Conservation (phyloP, 2,888 invertebrate genomes). For the Hoplodrina blanda region DNA sequence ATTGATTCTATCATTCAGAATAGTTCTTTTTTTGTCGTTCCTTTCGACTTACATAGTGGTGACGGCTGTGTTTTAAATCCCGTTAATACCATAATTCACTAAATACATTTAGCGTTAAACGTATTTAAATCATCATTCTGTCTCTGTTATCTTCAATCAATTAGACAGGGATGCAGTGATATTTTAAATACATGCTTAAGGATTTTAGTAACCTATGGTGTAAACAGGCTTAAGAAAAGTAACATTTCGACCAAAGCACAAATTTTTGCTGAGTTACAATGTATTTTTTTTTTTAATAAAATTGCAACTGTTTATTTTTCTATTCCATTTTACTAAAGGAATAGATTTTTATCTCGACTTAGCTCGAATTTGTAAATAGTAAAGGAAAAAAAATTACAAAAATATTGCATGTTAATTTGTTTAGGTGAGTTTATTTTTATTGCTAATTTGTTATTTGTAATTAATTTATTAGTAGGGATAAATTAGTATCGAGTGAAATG, state of each 20-base stretch:
- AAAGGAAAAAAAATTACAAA: conserved; percentile 62
- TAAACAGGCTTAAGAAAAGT: conserved; percentile 9
- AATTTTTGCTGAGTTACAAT: conserved; percentile 50
- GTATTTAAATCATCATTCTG: neutral
- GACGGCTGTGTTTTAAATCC: conserved; percentile 29
- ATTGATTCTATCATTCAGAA: too few species aligned
- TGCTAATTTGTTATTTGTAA: conserved; percentile 44
- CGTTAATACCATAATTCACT: neutral
- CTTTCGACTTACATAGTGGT: conserved; percentile 32
- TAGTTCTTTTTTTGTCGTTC: conserved; percentile 34
- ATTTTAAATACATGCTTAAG: neutral
- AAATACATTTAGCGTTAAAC: neutral
- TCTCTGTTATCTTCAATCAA: neutral
- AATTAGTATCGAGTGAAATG: conserved; percentile 38
- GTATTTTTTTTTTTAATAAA: conserved; percentile 17
- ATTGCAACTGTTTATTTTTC: conserved; percentile 3
- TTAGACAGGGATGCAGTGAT: neutral
- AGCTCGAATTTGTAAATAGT: conserved; percentile 61
- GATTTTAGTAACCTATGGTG: neutral
- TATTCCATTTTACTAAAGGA: conserved; percentile 14
- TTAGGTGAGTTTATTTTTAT: conserved; percentile 42
- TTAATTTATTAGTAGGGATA: conserved; percentile 34
- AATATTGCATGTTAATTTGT: conserved; percentile 63
- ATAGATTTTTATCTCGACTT: conserved; percentile 22
- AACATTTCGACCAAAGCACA: conserved; percentile 71